Evolutionary conservation across 1,140 invertebrate species (phyloP).

Genomic region (Rhyzopertha dominica): DNA sequence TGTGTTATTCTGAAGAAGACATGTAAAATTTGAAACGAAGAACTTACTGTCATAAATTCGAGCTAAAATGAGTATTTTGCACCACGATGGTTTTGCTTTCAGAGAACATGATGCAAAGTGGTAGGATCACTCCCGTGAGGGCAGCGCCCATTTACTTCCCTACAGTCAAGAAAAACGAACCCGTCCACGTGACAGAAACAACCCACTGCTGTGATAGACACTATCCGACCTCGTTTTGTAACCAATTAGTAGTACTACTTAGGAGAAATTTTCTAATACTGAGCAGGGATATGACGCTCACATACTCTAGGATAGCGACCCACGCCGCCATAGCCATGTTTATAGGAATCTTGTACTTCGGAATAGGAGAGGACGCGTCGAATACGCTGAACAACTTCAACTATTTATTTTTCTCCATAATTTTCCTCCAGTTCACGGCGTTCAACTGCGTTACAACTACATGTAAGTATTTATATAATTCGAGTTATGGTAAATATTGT

Average conservation of each 20-base stretch:
- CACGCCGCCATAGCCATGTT: constrained; percentile 72
- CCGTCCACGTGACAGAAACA: constrained; percentile 11
- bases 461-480: constrained; percentile 82
- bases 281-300: constrained; percentile 59
- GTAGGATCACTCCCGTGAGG: constrained; percentile 47
- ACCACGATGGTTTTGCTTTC: constrained; percentile 22
- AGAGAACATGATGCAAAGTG: constrained; percentile 44
- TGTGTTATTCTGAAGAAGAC: too few species aligned
- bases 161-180: constrained; percentile 17
- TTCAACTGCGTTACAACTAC: constrained; percentile 81
- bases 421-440: constrained; percentile 54
- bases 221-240: constrained; percentile 59
- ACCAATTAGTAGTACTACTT: constrained; percentile 61
- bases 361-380: constrained; percentile 58
- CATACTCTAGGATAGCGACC: constrained; percentile 68
- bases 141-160: constrained; percentile 35
- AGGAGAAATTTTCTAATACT: constrained; percentile 57
- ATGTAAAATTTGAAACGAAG: too few species aligned
- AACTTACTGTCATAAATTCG: too few species aligned
- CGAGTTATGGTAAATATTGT: constrained; percentile 5
- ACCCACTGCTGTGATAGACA: constrained; percentile 10
- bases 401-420: constrained; percentile 27
- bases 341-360: constrained; percentile 73
- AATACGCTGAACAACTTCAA: constrained; percentile 29
- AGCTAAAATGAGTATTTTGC: too few species aligned